A percentile compares a stretch with the other conserved stretches of the same genome.
phyloP scores from a whole-genome alignment of 2,888 invertebrate species.

The Drosophila neoperkinsi region DNA sequence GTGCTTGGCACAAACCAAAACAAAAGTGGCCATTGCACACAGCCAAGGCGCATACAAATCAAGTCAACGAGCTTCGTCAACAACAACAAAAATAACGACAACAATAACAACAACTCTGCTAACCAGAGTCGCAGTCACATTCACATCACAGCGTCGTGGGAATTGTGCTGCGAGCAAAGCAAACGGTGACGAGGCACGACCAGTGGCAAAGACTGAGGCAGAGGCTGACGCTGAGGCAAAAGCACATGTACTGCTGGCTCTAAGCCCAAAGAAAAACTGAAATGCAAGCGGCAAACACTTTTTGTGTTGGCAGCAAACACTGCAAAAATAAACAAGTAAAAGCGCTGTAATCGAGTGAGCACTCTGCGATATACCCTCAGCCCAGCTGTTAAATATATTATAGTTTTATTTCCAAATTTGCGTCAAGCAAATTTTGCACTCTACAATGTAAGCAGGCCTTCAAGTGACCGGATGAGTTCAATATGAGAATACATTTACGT shows the following conservation, averaged over 20 bases:
- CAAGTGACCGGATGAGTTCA: background rate
- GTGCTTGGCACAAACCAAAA: conserved; percentile 52
- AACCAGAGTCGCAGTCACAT: conserved; percentile 45
- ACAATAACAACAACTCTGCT: conserved; percentile 27
- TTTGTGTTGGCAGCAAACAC: conserved; percentile 35
- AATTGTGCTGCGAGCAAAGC: conserved; percentile 33
- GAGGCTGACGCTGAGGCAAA: conserved; percentile 13
- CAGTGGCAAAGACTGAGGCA: background rate
- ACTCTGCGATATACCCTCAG: background rate
- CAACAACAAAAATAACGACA: conserved; percentile 35
- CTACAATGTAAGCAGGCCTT: background rate
- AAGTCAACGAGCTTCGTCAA: conserved; percentile 43
- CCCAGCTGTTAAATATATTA: background rate
- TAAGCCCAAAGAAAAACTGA: conserved; percentile 21
- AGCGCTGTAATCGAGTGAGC: background rate
- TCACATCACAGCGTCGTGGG: conserved; percentile 51
- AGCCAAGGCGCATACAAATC: conserved; percentile 73
- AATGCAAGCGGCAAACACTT: conserved; percentile 33
- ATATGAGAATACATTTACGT: background rate
- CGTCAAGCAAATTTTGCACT: background rate
- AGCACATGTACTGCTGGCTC: conserved; percentile 38
- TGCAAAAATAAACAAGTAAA: conserved; percentile 3
- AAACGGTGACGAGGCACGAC: conserved; percentile 29
- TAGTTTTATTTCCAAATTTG: background rate
- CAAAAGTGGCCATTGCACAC: conserved; percentile 69